Evolutionary conservation across 2,797 vertebrate species (phyloP).

Genomic region (Yasuhikotakia modesta): DNA sequence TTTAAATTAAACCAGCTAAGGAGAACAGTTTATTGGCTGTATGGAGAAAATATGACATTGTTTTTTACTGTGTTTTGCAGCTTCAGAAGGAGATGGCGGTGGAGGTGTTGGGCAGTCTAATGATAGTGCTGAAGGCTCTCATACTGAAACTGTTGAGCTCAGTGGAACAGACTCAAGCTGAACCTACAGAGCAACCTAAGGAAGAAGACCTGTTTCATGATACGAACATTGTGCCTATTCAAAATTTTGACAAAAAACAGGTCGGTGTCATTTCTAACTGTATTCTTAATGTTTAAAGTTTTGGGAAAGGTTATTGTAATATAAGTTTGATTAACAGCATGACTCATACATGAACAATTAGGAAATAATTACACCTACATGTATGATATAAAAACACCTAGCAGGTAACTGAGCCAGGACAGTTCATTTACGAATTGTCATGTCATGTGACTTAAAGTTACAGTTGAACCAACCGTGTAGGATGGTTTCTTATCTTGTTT

Average conservation of each 20-base stretch:
- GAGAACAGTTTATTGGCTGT: too few relatives aligned
- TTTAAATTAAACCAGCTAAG: too few relatives aligned
- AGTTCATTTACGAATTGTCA: too few relatives aligned
- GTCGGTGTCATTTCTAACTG: slow-evolving; percentile 66
- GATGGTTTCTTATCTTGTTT: too few relatives aligned
- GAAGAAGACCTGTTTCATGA: slow-evolving; percentile 82
- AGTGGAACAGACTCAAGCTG: slow-evolving; percentile 57
- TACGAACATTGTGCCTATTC: slow-evolving; percentile 58
- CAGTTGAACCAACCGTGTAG: too few relatives aligned
- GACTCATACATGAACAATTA: too few relatives aligned
- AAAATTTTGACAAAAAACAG: slow-evolving; percentile 75
- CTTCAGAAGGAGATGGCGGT: slow-evolving; percentile 66
- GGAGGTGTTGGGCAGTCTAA: slow-evolving; percentile 67
- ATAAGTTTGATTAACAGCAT: too few relatives aligned
- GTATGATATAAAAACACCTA: too few relatives aligned
- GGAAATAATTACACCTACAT: too few relatives aligned
- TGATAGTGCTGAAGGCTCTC: slow-evolving; percentile 78
- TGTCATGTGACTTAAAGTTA: too few relatives aligned
- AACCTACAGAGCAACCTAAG: slow-evolving; percentile 50
- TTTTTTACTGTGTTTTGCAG: slow-evolving; percentile 58
- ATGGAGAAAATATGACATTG: background rate
- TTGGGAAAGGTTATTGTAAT: too few relatives aligned
- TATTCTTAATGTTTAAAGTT: background rate
- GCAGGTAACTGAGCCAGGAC: too few relatives aligned
- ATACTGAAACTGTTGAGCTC: slow-evolving; percentile 69